phyloP scores from a whole-genome alignment of 2,113 vertebrate genomes.

The Leucoraja erinaceus region DNA sequence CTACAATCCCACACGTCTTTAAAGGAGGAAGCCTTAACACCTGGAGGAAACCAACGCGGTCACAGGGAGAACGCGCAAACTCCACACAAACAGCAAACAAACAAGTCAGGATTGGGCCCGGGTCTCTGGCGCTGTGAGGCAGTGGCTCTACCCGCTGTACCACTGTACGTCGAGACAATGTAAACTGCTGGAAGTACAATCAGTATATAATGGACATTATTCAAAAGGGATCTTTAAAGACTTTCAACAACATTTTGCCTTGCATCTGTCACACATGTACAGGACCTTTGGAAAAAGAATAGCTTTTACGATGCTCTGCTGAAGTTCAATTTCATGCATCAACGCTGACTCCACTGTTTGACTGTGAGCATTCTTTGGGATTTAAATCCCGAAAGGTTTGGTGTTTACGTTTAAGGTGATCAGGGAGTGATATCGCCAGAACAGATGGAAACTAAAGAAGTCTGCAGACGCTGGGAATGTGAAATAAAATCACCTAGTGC shows the following conservation, averaged over 20 bases:
- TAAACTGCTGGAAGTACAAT: background rate
- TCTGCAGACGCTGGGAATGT: too few species aligned
- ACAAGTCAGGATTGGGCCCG: too few species aligned
- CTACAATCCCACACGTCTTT: too few species aligned
- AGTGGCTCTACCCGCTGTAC: too few species aligned
- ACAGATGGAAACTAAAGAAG: too few species aligned
- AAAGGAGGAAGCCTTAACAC: too few species aligned
- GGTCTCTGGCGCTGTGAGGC: too few species aligned
- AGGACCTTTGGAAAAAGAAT: background rate
- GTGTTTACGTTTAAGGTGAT: background rate
- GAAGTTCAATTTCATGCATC: background rate
- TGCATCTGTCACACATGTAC: background rate
- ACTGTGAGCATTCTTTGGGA: background rate
- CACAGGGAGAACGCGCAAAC: too few species aligned
- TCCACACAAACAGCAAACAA: too few species aligned
- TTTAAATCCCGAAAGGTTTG: background rate
- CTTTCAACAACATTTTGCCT: too few species aligned
- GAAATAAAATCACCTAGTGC: too few species aligned
- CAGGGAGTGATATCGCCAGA: background rate
- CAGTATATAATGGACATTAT: background rate
- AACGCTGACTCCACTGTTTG: background rate
- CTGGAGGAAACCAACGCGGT: too few species aligned
- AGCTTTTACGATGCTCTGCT: background rate
- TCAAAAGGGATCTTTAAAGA: background rate
- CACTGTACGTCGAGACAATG: background rate